A percentile compares a stretch with the other conserved stretches of the same genome.
Conservation (phyloP, 2,113 vertebrate species). For the Muscicapa adusta region DNA sequence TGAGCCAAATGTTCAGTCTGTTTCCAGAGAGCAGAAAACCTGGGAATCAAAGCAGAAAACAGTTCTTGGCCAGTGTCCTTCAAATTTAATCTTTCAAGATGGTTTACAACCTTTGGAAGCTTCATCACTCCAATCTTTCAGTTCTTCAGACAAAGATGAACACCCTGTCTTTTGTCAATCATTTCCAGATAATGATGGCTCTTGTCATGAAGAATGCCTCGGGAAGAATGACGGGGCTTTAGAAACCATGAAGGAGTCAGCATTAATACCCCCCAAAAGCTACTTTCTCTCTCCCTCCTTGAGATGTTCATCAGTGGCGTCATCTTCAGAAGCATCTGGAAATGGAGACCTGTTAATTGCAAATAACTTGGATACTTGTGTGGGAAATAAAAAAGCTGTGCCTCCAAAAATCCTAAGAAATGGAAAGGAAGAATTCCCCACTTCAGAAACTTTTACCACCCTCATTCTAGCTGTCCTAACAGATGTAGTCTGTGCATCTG, state of each 20-base stretch:
- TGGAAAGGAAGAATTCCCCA: too few species aligned
- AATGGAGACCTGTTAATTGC: too few species aligned
- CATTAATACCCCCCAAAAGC: too few species aligned
- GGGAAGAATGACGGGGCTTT: too few species aligned
- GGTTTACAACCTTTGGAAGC: conserved; percentile 63
- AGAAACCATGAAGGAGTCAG: too few species aligned
- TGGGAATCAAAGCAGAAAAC: conserved; percentile 83
- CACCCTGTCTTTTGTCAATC: conserved; percentile 56
- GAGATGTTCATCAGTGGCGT: too few species aligned
- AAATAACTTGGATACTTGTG: too few species aligned
- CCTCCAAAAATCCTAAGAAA: too few species aligned
- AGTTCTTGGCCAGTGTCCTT: conserved; percentile 64
- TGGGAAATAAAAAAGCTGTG: too few species aligned
- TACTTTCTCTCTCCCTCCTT: too few species aligned
- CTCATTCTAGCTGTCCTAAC: neutral
- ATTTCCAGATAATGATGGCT: conserved; percentile 69
- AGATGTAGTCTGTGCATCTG: neutral
- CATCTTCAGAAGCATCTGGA: too few species aligned
- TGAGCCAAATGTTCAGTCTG: conserved; percentile 26
- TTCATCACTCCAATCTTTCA: conserved; percentile 69
- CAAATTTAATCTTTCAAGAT: conserved; percentile 60
- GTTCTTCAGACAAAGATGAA: conserved; percentile 71
- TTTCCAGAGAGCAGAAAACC: conserved; percentile 64
- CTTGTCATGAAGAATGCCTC: too few species aligned
- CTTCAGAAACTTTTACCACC: neutral